Base-by-base conservation (phyloP, 2,113 vertebrate genomes). In the Pteropus alecto region DNA sequence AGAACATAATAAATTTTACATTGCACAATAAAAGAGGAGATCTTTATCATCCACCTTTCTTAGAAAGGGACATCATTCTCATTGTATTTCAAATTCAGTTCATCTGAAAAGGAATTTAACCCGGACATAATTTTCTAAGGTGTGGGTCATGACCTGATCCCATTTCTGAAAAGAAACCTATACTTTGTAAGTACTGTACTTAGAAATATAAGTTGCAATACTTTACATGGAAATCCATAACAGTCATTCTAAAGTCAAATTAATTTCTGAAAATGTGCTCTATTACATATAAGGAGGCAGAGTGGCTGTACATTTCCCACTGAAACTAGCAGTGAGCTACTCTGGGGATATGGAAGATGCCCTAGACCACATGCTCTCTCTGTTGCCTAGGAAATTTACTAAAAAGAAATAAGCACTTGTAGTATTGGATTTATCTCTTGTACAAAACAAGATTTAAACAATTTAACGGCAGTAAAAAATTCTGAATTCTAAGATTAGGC, bases 61-160 rank as follows among this genome's bases (percentile, higher is more conserved):
- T 89, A 93, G 78, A 67, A 78, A 89, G 11, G n/a, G 51, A 41
- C 11, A 46, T 43, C 38, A 30, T 67, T 88, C 7, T 43, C 74
- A 58, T n/a, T 78, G 14, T 73, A 77, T 48, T 78, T 76, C 68
- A 82, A 96, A 78, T 91, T 97, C 65, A 83, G 38, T 92, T 87
- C 22, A 91, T 58, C 70, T 92, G 24, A 86, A 96, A 94, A 91
- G 48, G 16, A 95, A 79, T 96, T 86, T 91, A 65, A 70, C 15
- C 46, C 78, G 14, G 24, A 65, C n/a, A 38, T 73, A 61, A 89
- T 88, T 87, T 35, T 33, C 28, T 89, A 67, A 74, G 58, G 16
- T n/a, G 1, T 28, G 18, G n/a, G 48, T 71, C 85, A 43, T 43
- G 12, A 22, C 19, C 11, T 43, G 2, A 86, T 13, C 48, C 26